Conservation (phyloP, 1,140 invertebrate genomes). For the Zaprionus ghesquierei region DNA sequence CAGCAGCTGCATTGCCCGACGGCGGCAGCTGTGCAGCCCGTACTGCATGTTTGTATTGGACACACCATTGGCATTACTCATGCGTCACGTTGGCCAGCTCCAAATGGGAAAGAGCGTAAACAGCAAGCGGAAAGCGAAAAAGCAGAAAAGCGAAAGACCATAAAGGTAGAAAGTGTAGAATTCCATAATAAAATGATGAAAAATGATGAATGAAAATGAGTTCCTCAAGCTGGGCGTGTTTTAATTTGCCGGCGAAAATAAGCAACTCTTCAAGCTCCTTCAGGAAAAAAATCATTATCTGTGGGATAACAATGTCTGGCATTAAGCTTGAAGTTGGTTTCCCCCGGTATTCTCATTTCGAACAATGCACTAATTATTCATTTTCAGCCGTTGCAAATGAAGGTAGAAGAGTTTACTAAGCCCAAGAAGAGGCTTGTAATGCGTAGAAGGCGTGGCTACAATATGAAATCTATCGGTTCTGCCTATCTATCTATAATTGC, state of each 20-base stretch:
- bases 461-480: no score
- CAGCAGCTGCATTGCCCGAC: not conserved
- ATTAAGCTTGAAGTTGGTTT: slow-evolving; percentile 37
- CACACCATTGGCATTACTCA: slow-evolving; percentile 58
- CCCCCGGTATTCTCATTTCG: slow-evolving; percentile 39
- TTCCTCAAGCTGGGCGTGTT: slow-evolving; percentile 54
- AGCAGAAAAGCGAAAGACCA: slow-evolving; percentile 1
- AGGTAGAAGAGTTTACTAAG: not conserved
- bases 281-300: slow-evolving; percentile 6
- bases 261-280: slow-evolving; percentile 4
- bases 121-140: slow-evolving; percentile 14
- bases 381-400: not conserved
- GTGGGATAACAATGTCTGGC: not conserved
- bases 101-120: slow-evolving; percentile 25
- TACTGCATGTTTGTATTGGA: slow-evolving; percentile 45
- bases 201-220: slow-evolving; percentile 69
- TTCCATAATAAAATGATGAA: slow-evolving; percentile 67
- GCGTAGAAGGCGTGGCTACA: no score
- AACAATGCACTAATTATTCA: slow-evolving; percentile 24
- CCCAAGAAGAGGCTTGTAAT: not conserved
- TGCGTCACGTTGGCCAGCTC: slow-evolving; percentile 55
- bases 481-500: no score
- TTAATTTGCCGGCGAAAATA: slow-evolving; percentile 44
- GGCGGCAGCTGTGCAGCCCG: slow-evolving; percentile 32
- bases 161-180: slow-evolving; percentile 19